Evolutionary conservation across 2,888 invertebrate species (phyloP).

Genomic region (Mystacides longicornis): DNA sequence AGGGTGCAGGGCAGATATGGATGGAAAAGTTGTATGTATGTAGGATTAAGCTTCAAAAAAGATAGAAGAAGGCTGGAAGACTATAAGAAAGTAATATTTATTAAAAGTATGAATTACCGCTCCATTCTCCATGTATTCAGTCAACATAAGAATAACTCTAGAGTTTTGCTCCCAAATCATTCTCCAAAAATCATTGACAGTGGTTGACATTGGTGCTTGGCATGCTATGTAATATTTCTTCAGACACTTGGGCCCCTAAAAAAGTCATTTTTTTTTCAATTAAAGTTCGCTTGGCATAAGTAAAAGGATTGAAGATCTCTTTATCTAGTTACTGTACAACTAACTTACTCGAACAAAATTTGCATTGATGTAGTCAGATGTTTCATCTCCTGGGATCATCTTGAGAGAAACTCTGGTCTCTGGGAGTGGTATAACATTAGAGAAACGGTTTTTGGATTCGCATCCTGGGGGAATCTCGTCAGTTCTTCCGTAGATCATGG

Average conservation of each 20-base stretch:
- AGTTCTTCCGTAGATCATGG: constrained; percentile 66
- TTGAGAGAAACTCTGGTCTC: constrained; percentile 79
- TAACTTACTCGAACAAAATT: constrained; percentile 79
- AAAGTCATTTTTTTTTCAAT: constrained; percentile 11
- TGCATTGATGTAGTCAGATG: constrained; percentile 88
- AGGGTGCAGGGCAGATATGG: too few relatives aligned
- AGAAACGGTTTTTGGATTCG: constrained; percentile 84
- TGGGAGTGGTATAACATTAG: constrained; percentile 90
- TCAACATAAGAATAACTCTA: constrained; percentile 82
- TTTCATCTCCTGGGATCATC: constrained; percentile 63
- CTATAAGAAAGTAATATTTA: too few relatives aligned
- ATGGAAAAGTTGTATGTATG: too few relatives aligned
- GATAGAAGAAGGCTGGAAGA: too few relatives aligned
- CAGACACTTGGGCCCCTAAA: constrained; percentile 77
- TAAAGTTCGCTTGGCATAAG: not conserved
- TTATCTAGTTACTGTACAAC: not conserved
- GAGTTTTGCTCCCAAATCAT: constrained; percentile 96
- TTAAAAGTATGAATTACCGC: too few relatives aligned
- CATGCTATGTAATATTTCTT: constrained; percentile 85
- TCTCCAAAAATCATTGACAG: constrained; percentile 86
- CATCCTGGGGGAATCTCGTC: constrained; percentile 82
- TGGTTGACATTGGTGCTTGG: constrained; percentile 81
- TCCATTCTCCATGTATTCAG: constrained; percentile 83
- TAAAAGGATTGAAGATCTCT: not conserved
- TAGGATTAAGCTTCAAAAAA: too few relatives aligned